phyloP scores from a whole-genome alignment of 2,797 vertebrate genomes.

The Enteromius trimaculatus region DNA sequence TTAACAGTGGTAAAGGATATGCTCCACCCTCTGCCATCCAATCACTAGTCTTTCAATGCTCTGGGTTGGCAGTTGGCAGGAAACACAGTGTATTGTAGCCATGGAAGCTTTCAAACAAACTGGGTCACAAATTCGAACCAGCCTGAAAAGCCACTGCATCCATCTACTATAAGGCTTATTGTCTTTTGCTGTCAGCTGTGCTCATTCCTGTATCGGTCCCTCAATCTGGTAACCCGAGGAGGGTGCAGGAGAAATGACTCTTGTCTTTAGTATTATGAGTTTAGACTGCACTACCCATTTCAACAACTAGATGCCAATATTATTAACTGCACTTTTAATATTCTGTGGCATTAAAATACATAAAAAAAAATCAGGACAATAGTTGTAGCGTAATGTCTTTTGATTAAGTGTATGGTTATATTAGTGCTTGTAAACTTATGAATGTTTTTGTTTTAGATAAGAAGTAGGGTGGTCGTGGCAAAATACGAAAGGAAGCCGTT shows the following conservation, averaged over 20 bases:
- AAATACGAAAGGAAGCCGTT: constrained; percentile 76
- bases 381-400: background rate
- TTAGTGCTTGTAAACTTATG: background rate
- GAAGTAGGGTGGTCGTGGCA: constrained; percentile 79
- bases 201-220: background rate
- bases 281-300: background rate
- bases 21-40: background rate
- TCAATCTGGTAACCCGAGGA: background rate
- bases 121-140: background rate
- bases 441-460: constrained; percentile 64
- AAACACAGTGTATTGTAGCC: background rate
- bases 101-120: background rate
- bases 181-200: background rate
- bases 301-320: background rate
- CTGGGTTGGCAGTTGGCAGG: background rate
- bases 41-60: background rate
- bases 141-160: background rate
- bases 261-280: background rate
- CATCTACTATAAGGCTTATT: background rate
- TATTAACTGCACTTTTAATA: background rate
- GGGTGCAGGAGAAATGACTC: background rate
- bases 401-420: background rate
- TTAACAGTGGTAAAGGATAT: background rate
- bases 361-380: background rate
- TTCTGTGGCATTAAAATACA: background rate